Conservation (phyloP, 1,140 invertebrate species). For the Camponotus pennsylvanicus region DNA sequence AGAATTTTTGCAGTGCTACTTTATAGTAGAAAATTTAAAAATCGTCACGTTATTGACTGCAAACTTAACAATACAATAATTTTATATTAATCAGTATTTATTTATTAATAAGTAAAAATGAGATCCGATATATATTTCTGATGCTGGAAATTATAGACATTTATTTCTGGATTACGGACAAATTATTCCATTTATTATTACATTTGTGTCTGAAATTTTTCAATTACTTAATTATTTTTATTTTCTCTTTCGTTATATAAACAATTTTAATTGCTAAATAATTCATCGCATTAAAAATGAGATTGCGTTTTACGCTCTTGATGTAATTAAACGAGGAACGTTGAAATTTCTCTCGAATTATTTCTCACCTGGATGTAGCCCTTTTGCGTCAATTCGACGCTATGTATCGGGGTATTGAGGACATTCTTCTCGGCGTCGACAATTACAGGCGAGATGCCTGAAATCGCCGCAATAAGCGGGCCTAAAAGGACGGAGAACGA, state of each 20-base stretch:
- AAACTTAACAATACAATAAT: not conserved
- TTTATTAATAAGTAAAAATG: not conserved
- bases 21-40: not conserved
- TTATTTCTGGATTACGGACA: too few species aligned
- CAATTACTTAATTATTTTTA: not conserved
- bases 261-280: constrained; percentile 7
- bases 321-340: not conserved
- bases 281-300: not conserved
- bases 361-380: constrained; percentile 89
- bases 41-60: not conserved
- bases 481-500: constrained; percentile 23
- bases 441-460: not conserved
- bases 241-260: not conserved
- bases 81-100: not conserved
- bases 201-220: not conserved
- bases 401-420: constrained; percentile 84
- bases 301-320: not conserved
- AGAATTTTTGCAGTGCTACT: not conserved
- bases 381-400: constrained; percentile 88
- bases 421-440: not conserved
- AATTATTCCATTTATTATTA: too few species aligned
- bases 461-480: not conserved
- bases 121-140: not conserved
- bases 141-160: not conserved
- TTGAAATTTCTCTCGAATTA: not conserved